Evolutionary conservation across 1,140 invertebrate species (phyloP).

Genomic region (Cherax quadricarinatus): DNA sequence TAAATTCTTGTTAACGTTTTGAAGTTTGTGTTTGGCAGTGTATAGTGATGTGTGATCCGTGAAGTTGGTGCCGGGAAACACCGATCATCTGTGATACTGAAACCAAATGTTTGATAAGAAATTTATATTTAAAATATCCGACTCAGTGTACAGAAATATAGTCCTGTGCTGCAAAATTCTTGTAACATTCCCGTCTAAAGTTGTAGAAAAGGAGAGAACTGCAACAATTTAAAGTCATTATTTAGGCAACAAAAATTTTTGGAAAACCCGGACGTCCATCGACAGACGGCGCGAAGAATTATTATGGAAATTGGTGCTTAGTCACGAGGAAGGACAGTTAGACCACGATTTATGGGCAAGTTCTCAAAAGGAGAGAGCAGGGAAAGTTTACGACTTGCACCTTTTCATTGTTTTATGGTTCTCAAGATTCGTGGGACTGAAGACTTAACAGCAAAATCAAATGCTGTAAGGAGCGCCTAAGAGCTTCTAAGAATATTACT

Average conservation of each 20-base stretch:
- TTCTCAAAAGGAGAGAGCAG: neutral
- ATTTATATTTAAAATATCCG: neutral
- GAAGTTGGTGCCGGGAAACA: neutral
- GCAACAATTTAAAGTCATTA: neutral
- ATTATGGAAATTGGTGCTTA: conserved; percentile 18
- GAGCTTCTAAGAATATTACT: neutral
- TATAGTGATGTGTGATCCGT: neutral
- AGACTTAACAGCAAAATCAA: neutral
- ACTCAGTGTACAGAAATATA: neutral
- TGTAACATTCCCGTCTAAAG: neutral
- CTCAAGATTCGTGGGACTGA: neutral
- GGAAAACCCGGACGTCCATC: neutral
- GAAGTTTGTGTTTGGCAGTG: neutral
- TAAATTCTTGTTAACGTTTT: conserved; percentile 1
- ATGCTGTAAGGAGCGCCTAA: neutral
- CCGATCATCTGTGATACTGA: conserved; percentile 10
- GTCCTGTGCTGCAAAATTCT: neutral
- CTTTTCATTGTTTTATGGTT: conserved; percentile 11
- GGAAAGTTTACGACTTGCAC: neutral
- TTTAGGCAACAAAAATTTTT: neutral
- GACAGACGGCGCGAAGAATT: conserved; percentile 10
- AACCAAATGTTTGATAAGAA: neutral
- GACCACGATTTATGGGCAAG: neutral
- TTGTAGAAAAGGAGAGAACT: neutral
- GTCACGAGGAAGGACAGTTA: conserved; percentile 6